Evolutionary conservation across 2,113 vertebrate genomes (phyloP).

Genomic region (Chloebia gouldiae): DNA sequence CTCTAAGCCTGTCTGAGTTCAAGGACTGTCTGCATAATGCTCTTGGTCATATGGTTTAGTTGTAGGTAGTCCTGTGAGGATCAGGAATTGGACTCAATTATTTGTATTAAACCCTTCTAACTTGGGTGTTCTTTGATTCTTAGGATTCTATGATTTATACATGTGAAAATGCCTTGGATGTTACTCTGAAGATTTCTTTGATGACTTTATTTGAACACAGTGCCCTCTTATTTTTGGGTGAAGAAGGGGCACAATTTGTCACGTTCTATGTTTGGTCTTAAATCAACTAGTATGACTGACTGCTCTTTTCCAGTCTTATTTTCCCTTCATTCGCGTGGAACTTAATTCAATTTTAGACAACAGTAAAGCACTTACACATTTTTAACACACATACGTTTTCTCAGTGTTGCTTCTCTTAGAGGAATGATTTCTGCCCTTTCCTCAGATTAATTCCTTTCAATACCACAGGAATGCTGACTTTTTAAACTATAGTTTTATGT

Average conservation of each 20-base stretch:
- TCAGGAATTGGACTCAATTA: background rate
- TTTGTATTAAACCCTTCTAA: background rate
- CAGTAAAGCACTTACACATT: background rate
- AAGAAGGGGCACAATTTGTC: background rate
- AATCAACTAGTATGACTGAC: background rate
- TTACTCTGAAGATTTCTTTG: background rate
- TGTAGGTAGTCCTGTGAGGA: accelerated
- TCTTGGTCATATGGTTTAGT: background rate
- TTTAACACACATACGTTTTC: background rate
- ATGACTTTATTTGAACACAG: background rate
- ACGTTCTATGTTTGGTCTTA: background rate
- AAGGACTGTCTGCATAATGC: accelerated
- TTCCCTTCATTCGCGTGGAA: conserved; percentile 8
- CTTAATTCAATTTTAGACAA: conserved; percentile 21
- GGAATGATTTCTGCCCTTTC: conserved; percentile 17
- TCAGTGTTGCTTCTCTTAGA: background rate
- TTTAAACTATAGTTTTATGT: conserved; percentile 8
- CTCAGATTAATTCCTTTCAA: conserved; percentile 28
- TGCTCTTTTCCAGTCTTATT: background rate
- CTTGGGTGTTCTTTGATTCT: background rate
- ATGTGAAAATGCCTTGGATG: background rate
- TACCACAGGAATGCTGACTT: conserved; percentile 17
- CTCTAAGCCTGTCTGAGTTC: background rate
- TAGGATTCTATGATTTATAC: background rate
- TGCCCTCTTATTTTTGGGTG: background rate